These are phyloP conservation scores for Gymnocephalus cernua DNA, from an alignment of 2,113 vertebrate species.

Conservation along the genomic window DNA sequence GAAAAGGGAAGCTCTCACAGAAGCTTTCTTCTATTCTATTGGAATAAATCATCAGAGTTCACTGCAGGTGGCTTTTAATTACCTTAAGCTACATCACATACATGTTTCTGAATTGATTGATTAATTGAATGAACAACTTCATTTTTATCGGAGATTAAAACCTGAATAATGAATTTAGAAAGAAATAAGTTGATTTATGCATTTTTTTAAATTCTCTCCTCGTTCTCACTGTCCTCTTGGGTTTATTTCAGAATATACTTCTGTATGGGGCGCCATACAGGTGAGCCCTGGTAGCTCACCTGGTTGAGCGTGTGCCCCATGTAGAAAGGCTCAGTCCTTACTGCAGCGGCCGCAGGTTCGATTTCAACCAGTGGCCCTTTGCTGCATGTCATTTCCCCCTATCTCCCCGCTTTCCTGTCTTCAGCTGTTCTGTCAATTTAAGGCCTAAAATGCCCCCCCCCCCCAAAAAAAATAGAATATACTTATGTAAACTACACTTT, in stretches of 20 bases:
- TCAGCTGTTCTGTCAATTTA: too few species aligned
- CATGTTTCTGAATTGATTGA: background rate
- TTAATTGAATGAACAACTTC: background rate
- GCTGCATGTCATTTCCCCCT: too few species aligned
- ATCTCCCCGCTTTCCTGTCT: too few species aligned
- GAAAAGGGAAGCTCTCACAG: background rate
- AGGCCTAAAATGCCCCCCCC: too few species aligned
- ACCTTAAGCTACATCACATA: background rate
- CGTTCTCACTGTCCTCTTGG: background rate
- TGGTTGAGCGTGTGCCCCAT: too few species aligned
- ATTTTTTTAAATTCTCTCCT: background rate
- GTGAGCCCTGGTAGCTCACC: too few species aligned
- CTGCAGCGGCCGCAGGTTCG: too few species aligned
- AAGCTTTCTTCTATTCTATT: background rate
- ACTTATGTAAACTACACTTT: background rate
- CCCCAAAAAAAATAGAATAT: background rate
- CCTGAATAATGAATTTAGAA: background rate
- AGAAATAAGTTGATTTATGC: background rate
- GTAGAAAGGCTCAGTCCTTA: too few species aligned
- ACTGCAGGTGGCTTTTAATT: background rate
- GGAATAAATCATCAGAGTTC: background rate
- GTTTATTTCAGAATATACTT: background rate
- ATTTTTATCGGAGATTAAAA: background rate
- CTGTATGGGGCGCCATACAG: too few species aligned
- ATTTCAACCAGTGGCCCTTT: too few species aligned